These are phyloP conservation scores for Mormyrus hasselquistii DNA, from an alignment of 2,797 vertebrate species.

Conservation along the genomic window DNA sequence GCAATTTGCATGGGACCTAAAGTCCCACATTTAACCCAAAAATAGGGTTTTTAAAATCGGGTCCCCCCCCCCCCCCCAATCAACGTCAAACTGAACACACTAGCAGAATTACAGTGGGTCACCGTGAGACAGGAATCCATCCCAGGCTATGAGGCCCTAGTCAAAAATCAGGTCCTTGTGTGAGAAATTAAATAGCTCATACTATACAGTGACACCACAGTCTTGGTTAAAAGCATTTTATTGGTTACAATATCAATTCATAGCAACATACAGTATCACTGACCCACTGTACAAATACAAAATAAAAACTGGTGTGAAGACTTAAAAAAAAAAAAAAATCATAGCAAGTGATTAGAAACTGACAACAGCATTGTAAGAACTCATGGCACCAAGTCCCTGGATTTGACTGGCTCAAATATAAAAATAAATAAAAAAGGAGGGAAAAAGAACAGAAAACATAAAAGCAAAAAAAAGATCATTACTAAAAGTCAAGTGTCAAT, in stretches of 20 bases:
- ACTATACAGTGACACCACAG: neutral
- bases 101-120: neutral
- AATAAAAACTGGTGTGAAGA: conserved; percentile 53
- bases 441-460: neutral
- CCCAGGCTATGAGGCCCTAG: neutral
- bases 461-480: neutral
- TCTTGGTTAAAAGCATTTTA: conserved; percentile 71
- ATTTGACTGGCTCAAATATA: conserved; percentile 57
- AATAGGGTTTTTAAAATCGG: neutral
- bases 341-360: conserved; percentile 56
- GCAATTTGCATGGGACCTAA: neutral
- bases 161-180: neutral
- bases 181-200: neutral
- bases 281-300: conserved; percentile 72
- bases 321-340: conserved; percentile 51
- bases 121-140: neutral
- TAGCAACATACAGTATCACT: conserved; percentile 66
- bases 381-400: conserved; percentile 58
- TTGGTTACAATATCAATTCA: conserved; percentile 73
- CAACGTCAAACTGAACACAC: neutral
- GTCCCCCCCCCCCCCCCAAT: neutral
- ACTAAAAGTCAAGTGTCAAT: neutral
- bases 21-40: neutral
- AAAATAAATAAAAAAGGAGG: conserved; percentile 39
- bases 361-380: conserved; percentile 62